Evolutionary conservation across 2,113 vertebrate genomes (phyloP), one percentile per base, ranked within the genome.

Genomic region (Pseudorectes ferrugineus): DNA sequence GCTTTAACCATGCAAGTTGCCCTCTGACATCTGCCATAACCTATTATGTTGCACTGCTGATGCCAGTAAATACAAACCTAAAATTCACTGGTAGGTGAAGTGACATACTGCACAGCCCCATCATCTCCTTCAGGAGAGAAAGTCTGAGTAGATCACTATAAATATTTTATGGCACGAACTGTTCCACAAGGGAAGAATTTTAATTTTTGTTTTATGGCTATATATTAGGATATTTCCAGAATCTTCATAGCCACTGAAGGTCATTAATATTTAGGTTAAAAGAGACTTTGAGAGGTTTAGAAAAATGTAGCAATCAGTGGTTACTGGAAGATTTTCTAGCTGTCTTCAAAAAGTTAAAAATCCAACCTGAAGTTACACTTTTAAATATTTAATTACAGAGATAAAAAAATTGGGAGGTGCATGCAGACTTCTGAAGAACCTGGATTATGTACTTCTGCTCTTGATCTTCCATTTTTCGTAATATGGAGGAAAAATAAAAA

Each of bases 21-120:
- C 62, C 77, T 91, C 71, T 89, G 77, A 92, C 77, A 92, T 51
- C 80, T 95, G 87, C 77, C 84, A 91, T 49, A 95, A 78, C 12
- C 31, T 78, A 92, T 93, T 87, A 79, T 4, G 43, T 73, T 4
- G 5, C 73, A 54, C 21, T 65, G 49, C 49, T 95, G 40, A 85
- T 68, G 77, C 21, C 33, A 74, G 80, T 87, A 93, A 92, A 89
- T 46, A 61, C 57, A 68, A 88, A 85, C 48, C 48, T 82, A 78
- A 85, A 96, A 94, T 82, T 95, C 70, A 79, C 40, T 76, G 45
- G 54, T 79, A 79, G 87, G 77, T 85, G 87, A 94, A 79, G 36
- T 58, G 66, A 70, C 74, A 88, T 29, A 55, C 54, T 82, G 62
- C 81, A 91, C 33, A 92, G 57, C 87, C 62, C 14, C 38, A 36